These are phyloP conservation scores for Gymnoscelis rufifasciata DNA, from an alignment of 2,888 invertebrate genomes.

Conservation along the genomic window DNA sequence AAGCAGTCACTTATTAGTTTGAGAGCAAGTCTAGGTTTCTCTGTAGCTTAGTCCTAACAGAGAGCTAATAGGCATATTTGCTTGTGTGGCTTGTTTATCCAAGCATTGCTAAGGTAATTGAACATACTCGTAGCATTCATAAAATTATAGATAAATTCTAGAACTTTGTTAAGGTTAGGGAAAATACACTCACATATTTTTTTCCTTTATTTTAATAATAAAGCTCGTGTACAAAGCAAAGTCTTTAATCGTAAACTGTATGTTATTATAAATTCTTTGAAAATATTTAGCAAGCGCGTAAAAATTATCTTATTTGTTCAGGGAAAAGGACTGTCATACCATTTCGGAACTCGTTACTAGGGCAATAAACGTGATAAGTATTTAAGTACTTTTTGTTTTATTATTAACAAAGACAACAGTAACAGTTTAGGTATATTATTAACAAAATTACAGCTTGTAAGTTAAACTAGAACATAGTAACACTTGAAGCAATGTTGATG, in stretches of 20 bases:
- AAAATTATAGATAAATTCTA: no score
- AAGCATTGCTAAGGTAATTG: no score
- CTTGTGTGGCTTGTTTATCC: background rate
- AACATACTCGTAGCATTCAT: no score
- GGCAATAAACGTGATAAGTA: slow-evolving; percentile 48
- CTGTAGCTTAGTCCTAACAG: background rate
- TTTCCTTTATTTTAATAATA: no score
- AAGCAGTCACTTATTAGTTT: slow-evolving; percentile 1
- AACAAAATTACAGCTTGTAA: no score
- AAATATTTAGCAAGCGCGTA: slow-evolving; percentile 24
- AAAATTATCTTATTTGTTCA: slow-evolving; percentile 31
- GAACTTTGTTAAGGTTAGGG: no score
- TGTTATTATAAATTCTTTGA: slow-evolving; percentile 2
- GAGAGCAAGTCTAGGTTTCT: background rate
- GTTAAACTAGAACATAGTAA: no score
- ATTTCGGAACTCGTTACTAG: slow-evolving; percentile 41
- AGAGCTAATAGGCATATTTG: background rate
- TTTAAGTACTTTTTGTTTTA: slow-evolving; percentile 27
- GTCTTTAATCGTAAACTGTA: background rate
- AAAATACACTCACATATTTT: no score
- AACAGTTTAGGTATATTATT: no score
- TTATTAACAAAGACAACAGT: no score
- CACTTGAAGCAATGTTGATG: no score
- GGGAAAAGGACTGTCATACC: slow-evolving; percentile 42
- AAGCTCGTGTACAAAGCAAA: background rate